Evolutionary conservation across 1,140 invertebrate species (phyloP).

Genomic region (Anoplophora glabripennis): DNA sequence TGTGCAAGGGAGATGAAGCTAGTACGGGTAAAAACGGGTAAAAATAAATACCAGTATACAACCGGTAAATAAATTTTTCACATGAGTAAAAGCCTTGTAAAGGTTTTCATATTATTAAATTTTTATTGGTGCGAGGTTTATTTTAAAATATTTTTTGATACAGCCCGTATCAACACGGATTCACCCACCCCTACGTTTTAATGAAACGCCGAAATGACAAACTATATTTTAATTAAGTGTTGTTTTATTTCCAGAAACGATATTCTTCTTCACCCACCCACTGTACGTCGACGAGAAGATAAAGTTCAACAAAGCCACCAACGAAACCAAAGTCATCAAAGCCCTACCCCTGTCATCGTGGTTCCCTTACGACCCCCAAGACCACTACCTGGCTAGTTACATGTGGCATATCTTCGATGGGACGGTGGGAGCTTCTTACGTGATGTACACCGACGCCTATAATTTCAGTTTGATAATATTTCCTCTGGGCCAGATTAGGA

Average conservation of each 20-base stretch:
- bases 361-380: constrained; percentile 23
- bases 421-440: constrained; percentile 20
- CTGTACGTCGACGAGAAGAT: not conserved
- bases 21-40: no score
- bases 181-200: no score
- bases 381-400: constrained; percentile 15
- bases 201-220: not conserved
- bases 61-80: no score
- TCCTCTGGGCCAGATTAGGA: constrained; percentile 19
- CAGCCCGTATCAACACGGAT: no score
- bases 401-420: constrained; percentile 17
- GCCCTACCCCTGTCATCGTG: constrained; percentile 19
- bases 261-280: constrained; percentile 10
- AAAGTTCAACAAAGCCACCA: not conserved
- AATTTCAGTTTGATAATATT: constrained; percentile 20
- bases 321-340: constrained; percentile 14
- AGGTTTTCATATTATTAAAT: no score
- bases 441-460: constrained; percentile 19
- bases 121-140: no score
- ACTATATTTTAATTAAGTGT: constrained; percentile 3
- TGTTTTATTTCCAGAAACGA: constrained; percentile 15
- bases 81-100: no score
- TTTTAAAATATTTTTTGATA: no score
- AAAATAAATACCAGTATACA: no score
- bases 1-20: no score